Evolutionary conservation across 1,140 invertebrate species (phyloP).

Genomic region (Micrasema longulum): DNA sequence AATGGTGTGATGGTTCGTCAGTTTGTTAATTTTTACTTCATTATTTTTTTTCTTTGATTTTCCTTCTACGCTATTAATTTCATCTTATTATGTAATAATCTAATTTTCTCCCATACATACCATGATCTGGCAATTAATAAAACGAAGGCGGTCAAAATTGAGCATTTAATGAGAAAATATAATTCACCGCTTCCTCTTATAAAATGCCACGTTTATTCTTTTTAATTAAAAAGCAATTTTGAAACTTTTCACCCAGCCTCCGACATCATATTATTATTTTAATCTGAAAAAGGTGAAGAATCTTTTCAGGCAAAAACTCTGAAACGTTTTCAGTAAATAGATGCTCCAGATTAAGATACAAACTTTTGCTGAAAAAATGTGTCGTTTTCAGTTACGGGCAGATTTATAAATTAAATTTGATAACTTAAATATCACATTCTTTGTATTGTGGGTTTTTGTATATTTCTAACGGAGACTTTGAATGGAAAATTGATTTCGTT

Average conservation of each 20-base stretch:
- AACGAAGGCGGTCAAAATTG: conserved; percentile 39
- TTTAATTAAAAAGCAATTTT: conserved; percentile 50
- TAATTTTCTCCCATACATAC: conserved; percentile 1
- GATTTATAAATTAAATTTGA: no score
- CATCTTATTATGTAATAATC: background rate
- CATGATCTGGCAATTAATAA: conserved; percentile 45
- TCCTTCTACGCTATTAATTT: conserved; percentile 22
- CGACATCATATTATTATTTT: conserved; percentile 6
- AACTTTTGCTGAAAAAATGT: no score
- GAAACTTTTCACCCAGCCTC: background rate
- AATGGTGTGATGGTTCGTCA: no score
- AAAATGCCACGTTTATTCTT: conserved; percentile 31
- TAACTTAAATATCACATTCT: no score
- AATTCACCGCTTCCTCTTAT: conserved; percentile 33
- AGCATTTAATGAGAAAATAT: conserved; percentile 48
- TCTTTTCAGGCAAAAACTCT: background rate
- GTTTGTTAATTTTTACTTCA: no score
- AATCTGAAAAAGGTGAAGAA: conserved; percentile 3
- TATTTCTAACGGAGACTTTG: no score
- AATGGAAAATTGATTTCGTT: no score
- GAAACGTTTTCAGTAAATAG: no score
- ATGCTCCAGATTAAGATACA: no score
- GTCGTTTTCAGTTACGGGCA: background rate
- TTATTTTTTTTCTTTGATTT: background rate
- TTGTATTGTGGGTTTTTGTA: no score